These are phyloP conservation scores for Timema cristinae DNA, from an alignment of 2,888 invertebrate species.

Conservation along the genomic window DNA sequence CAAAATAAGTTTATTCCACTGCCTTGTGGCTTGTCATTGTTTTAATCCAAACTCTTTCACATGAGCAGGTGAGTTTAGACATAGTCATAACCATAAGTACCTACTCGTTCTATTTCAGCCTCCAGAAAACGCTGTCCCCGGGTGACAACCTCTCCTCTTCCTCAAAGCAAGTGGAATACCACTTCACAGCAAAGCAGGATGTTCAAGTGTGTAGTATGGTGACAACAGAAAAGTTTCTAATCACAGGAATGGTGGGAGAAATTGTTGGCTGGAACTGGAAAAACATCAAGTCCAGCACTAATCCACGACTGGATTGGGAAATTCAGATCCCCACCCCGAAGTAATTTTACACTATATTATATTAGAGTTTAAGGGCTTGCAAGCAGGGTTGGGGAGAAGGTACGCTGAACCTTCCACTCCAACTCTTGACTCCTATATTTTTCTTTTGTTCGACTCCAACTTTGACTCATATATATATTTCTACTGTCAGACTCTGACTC, in stretches of 20 bases:
- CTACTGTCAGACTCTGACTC: too few species aligned
- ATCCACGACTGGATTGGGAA: conserved; percentile 56
- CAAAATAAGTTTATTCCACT: too few species aligned
- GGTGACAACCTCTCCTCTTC: conserved; percentile 53
- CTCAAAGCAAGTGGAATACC: conserved; percentile 59
- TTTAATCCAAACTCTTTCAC: too few species aligned
- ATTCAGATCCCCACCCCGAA: conserved; percentile 60
- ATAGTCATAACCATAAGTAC: too few species aligned
- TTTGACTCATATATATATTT: neutral
- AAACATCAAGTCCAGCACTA: conserved; percentile 56
- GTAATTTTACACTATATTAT: conserved; percentile 36
- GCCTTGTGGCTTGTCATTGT: too few species aligned
- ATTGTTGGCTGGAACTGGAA: conserved; percentile 77
- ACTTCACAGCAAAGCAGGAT: conserved; percentile 57
- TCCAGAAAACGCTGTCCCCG: conserved; percentile 59
- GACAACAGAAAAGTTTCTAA: conserved; percentile 61
- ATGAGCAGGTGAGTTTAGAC: too few species aligned
- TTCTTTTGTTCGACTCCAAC: neutral
- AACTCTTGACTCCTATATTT: too few species aligned
- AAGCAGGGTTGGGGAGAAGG: too few species aligned
- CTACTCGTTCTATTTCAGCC: conserved; percentile 46
- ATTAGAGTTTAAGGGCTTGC: too few species aligned
- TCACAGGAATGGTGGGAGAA: conserved; percentile 71
- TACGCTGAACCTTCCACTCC: too few species aligned
- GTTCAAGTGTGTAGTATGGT: conserved; percentile 65